These are phyloP conservation scores for Hiodon tergisus DNA, from an alignment of 2,113 vertebrate species.

Conservation along the genomic window DNA sequence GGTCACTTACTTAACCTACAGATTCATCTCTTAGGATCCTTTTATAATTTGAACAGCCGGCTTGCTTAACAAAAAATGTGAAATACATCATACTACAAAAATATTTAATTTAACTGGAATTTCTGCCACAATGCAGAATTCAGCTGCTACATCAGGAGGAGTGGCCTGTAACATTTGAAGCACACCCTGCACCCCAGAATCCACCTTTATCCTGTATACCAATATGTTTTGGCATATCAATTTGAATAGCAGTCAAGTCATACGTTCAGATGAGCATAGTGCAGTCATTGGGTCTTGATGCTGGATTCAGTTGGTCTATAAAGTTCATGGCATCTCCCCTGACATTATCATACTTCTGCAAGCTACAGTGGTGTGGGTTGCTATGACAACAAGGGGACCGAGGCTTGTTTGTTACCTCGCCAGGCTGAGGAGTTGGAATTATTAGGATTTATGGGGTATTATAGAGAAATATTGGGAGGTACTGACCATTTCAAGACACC, in stretches of 20 bases:
- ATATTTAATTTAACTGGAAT: no score
- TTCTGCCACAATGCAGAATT: no score
- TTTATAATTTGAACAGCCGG: no score
- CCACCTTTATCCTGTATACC: no score
- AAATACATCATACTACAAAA: no score
- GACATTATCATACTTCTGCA: constrained; percentile 30
- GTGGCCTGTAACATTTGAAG: no score
- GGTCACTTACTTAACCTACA: no score
- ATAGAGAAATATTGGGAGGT: constrained; percentile 27
- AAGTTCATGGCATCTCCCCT: constrained; percentile 30
- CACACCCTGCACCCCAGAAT: no score
- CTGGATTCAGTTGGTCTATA: constrained; percentile 21
- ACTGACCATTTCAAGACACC: constrained; percentile 26
- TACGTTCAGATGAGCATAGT: constrained; percentile 5
- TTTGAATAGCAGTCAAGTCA: background rate
- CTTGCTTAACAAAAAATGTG: no score
- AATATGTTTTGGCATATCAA: no score
- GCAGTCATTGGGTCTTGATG: constrained; percentile 7
- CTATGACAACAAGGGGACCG: constrained; percentile 39
- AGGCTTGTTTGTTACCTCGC: constrained; percentile 18
- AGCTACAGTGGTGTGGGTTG: constrained; percentile 30
- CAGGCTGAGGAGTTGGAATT: constrained; percentile 26
- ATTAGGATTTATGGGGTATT: constrained; percentile 37
- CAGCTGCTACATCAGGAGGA: no score
- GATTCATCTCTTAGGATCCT: no score